Conservation (phyloP, 2,113 vertebrate genomes). For the Pundamilia nyererei region DNA sequence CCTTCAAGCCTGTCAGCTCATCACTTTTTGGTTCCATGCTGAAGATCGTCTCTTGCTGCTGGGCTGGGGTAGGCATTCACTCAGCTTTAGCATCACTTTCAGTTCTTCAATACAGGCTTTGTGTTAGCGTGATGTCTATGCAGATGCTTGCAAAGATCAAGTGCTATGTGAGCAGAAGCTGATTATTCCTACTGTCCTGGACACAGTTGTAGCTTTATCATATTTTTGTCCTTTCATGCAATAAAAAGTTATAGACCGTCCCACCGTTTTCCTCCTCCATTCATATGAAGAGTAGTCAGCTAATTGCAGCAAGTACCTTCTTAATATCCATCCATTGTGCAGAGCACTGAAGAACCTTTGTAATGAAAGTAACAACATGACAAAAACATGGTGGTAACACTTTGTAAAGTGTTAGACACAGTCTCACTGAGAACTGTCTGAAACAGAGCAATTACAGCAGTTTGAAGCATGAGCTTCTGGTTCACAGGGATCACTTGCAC, state of each 20-base stretch:
- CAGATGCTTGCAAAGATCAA: background rate
- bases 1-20: background rate
- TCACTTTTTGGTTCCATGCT: background rate
- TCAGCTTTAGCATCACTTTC: background rate
- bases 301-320: background rate
- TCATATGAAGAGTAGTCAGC: background rate
- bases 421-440: background rate
- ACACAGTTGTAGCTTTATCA: background rate
- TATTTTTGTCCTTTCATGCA: background rate
- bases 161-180: background rate
- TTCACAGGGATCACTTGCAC: background rate
- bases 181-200: background rate
- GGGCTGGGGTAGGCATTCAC: background rate
- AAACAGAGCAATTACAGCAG: background rate
- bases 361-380: background rate
- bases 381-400: background rate
- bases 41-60: background rate
- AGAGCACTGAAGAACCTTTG: background rate
- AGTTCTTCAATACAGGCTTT: background rate
- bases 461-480: background rate
- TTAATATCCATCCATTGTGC: background rate
- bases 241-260: background rate
- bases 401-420: background rate
- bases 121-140: background rate
- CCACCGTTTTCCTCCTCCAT: background rate